Conservation (phyloP, 2,113 vertebrate species). For the Plecotus auritus region DNA sequence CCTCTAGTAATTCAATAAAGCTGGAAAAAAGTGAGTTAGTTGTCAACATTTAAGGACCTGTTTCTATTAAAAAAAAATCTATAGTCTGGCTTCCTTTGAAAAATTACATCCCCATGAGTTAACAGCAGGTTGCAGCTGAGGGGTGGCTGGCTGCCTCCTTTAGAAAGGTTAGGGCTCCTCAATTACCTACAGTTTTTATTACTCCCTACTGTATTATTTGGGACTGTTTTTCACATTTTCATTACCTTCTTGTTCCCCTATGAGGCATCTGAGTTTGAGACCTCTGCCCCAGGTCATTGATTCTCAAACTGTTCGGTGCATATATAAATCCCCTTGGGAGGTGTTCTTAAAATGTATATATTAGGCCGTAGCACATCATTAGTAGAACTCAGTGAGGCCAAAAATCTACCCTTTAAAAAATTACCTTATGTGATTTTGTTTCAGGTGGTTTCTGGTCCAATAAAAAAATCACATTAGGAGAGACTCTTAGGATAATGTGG, state of each 20-base stretch:
- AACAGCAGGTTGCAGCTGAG: background rate
- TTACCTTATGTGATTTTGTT: background rate
- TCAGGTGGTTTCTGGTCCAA: background rate
- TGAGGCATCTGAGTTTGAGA: background rate
- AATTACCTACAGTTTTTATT: background rate
- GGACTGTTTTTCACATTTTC: constrained; percentile 37
- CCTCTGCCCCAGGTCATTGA: background rate
- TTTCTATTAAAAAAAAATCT: constrained; percentile 13
- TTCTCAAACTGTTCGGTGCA: constrained; percentile 1
- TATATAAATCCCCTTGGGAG: background rate
- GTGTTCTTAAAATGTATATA: background rate
- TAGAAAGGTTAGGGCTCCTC: constrained; percentile 33
- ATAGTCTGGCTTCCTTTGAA: background rate
- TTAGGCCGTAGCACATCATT: background rate
- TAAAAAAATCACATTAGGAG: background rate
- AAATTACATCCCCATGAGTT: background rate
- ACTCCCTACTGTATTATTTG: constrained; percentile 15
- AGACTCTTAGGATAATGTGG: background rate
- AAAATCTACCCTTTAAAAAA: background rate
- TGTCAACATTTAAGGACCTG: constrained; percentile 23
- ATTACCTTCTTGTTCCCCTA: background rate
- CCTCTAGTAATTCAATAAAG: background rate
- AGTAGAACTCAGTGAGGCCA: background rate
- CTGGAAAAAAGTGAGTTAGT: background rate
- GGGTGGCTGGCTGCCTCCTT: background rate